Evolutionary conservation across 1,140 invertebrate genomes (phyloP), one percentile per base, ranked within the genome.

Genomic region (Drosophila nasuta): DNA sequence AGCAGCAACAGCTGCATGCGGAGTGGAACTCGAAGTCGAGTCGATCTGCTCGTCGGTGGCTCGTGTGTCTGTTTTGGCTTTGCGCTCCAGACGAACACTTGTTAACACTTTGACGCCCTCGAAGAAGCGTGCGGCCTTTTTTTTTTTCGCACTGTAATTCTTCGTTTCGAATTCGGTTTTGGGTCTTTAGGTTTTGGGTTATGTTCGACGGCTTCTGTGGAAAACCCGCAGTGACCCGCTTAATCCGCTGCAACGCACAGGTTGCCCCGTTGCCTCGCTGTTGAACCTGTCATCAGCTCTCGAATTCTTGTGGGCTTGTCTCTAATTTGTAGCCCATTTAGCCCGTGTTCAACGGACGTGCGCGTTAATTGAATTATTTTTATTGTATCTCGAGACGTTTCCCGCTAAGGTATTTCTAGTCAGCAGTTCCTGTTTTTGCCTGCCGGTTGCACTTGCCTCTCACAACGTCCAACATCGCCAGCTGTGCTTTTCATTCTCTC

Each of bases 91-190:
- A 33, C 33, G 7, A 8, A 91, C 89, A 91, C 89, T 91, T 91
- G 89, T 91, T 91, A 85, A 81, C 81, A 91, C 81, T 79, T 91
- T 82, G 86, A 91, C 89, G 81, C 89, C 86, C 85, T 68, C 85
- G 58, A 70, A 71, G 67, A 70, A 71, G 67, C 73, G 68, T 70
- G 54, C 41, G 35, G 17, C 48, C 56, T 41, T 72, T 85, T 75
- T 72, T 85, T 75, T 82, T 75, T 82, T 87, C 79, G 83, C 83
- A 88, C 65, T 66, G 82, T 87, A 87, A 87, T 69, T 87, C 80
- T 48, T 79, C 60, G 66, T 66, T 41, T 46, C 25, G 13, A 30
- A 33, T 20, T 17, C 48, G 17, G 48, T 4, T 38, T 43, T 33
- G 11, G 5, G 58, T 45, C 11, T 60, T 8, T n/a, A 17, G 13